A percentile compares a stretch with the other conserved stretches of the same genome.
These are phyloP conservation scores for Drosophila bifasciata DNA, from an alignment of 1,140 invertebrate genomes.

Conservation along the genomic window DNA sequence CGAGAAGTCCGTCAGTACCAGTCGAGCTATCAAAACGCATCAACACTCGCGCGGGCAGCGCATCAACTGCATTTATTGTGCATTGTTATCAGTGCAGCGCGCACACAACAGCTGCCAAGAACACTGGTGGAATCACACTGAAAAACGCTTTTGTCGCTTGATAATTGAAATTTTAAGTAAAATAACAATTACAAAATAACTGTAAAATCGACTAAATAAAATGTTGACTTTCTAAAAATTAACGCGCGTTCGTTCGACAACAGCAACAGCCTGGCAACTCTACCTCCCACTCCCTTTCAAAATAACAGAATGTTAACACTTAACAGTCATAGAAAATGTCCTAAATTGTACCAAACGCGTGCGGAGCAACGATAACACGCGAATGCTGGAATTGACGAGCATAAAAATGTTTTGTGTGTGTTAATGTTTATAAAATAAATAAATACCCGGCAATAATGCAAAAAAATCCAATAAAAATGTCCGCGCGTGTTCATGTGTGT, in stretches of 20 bases:
- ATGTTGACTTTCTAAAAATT: slow-evolving; percentile 18
- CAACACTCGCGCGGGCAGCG: slow-evolving; percentile 21
- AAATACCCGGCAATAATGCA: slow-evolving; percentile 22
- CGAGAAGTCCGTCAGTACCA: slow-evolving; percentile 57
- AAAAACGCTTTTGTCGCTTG: no score
- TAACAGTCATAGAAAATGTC: no score
- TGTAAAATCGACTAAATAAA: neutral
- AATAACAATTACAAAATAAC: neutral
- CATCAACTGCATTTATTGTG: slow-evolving; percentile 5
- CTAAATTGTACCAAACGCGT: no score
- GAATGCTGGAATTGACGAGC: neutral
- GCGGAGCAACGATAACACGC: no score
- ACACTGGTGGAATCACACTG: neutral
- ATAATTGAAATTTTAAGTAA: neutral
- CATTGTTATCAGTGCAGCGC: slow-evolving; percentile 13
- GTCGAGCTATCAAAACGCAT: slow-evolving; percentile 72
- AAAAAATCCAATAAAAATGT: slow-evolving; percentile 23
- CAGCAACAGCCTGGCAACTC: slow-evolving; percentile 16
- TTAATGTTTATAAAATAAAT: slow-evolving; percentile 34
- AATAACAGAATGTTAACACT: no score
- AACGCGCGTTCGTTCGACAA: slow-evolving; percentile 6
- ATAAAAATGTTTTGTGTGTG: slow-evolving; percentile 46
- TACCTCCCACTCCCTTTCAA: slow-evolving; percentile 7
- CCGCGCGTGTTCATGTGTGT: slow-evolving; percentile 15
- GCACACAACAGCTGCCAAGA: neutral